phyloP scores from a whole-genome alignment of 2,797 vertebrate genomes.

The Chaetodon trifasciatus region DNA sequence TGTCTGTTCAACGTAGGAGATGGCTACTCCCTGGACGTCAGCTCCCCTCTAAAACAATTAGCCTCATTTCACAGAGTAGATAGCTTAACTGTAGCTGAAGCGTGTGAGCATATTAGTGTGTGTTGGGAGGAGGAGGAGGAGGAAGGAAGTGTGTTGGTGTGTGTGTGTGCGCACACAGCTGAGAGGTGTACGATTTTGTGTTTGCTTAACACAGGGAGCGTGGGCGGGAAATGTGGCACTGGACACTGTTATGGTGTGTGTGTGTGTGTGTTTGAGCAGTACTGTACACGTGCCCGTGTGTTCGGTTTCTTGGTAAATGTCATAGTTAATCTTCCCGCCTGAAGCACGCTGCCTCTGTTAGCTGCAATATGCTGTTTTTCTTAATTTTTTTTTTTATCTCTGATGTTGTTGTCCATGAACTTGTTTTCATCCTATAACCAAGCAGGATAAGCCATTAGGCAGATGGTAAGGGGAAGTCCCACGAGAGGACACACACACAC shows the following conservation, averaged over 20 bases:
- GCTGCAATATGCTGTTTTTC: conserved; percentile 55
- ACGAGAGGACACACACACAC: conserved; percentile 65
- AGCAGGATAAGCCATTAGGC: conserved; percentile 84
- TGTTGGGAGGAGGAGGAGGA: background rate
- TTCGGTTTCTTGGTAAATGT: conserved; percentile 33
- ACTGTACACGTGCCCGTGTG: background rate
- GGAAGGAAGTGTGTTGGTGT: conserved; percentile 9
- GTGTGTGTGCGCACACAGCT: conserved; percentile 25
- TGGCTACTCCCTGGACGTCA: conserved; percentile 52
- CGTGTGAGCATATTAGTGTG: conserved; percentile 2
- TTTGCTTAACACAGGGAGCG: conserved; percentile 43
- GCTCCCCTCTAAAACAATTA: conserved; percentile 74
- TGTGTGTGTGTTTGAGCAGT: conserved; percentile 15
- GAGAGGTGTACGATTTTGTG: conserved; percentile 34
- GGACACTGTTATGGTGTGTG: conserved; percentile 27
- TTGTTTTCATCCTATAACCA: conserved; percentile 82
- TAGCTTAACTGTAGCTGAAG: conserved; percentile 44
- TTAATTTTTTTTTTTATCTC: conserved; percentile 35
- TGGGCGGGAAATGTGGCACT: conserved; percentile 34
- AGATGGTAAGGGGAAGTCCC: conserved; percentile 86
- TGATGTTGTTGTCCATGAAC: conserved; percentile 71
- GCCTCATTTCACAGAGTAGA: conserved; percentile 58
- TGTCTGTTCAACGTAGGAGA: conserved; percentile 75
- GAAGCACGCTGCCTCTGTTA: conserved; percentile 22
- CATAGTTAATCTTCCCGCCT: conserved; percentile 18